Evolutionary conservation across 2,113 vertebrate species (phyloP).

Genomic region (Psittacula cyanocephala): DNA sequence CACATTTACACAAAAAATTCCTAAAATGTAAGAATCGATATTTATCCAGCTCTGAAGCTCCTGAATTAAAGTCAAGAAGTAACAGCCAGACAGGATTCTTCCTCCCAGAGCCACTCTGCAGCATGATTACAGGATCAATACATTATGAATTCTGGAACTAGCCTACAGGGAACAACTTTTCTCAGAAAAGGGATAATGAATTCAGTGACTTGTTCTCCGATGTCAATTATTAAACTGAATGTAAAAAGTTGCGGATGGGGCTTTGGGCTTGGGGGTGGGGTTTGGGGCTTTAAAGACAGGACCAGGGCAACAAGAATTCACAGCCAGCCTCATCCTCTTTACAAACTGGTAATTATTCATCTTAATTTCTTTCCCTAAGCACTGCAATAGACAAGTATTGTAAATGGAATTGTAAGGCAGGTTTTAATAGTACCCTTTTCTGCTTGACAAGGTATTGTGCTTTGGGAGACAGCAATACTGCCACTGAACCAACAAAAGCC

Average conservation of each 20-base stretch:
- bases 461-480: neutral
- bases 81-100: neutral
- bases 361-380: slow-evolving; percentile 27
- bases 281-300: slow-evolving; percentile 13
- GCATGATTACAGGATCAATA: slow-evolving; percentile 34
- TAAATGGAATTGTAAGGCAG: slow-evolving; percentile 13
- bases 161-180: slow-evolving; percentile 1
- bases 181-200: slow-evolving; percentile 25
- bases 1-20: neutral
- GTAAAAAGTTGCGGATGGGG: neutral
- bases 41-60: neutral
- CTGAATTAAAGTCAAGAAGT: slow-evolving; percentile 30
- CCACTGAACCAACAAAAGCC: slow-evolving; percentile 5
- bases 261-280: neutral
- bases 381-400: neutral
- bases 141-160: slow-evolving; percentile 16
- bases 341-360: slow-evolving; percentile 17
- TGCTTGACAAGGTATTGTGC: neutral
- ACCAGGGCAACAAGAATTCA: slow-evolving; percentile 17
- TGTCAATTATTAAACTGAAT: neutral
- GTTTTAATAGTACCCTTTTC: neutral
- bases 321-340: neutral
- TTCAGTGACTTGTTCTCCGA: slow-evolving; percentile 14
- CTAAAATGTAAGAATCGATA: neutral
- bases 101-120: neutral